Evolutionary conservation across 2,797 vertebrate species (phyloP), one percentile per base, ranked within the genome.

Genomic region (Sorex maritimensis): DNA sequence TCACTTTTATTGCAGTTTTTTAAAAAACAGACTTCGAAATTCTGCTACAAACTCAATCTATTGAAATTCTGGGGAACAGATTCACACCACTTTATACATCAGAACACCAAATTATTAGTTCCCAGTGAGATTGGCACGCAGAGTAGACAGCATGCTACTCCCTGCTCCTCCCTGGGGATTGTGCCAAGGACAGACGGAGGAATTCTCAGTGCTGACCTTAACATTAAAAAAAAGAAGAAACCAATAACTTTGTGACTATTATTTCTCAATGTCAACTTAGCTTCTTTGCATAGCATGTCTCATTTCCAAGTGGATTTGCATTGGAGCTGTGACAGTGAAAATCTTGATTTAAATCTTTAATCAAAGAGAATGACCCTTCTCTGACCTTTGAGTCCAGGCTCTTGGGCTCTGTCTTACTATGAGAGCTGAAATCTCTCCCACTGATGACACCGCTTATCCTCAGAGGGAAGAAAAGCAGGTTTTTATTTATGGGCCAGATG

Each of bases 401-500:
- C 44, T 75, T 65, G 30, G 61, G 12, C 44, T 92, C 30, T 15
- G 28, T 84, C 77, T 83, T 26, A 26, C 69, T 88, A 61, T 81
- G 23, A 34, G 41, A 19, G 81, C 19, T 55, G 17, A 67, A 44
- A 49, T 72, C 55, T 8, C 34, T 61, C 19, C 15, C 44, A 38
- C 8, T 41, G 28, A 87, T 1, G 5, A 77, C 44, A 75, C n/a
- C 55, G 9, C 65, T 92, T 80, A 82, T 81, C 63, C 88, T 91
- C 90, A 41, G 61, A 86, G 85, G 71, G 91, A 74, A 88, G 65
- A 72, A 92, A 94, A 90, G 55, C 5, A 7, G 28, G n/a, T 77
- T 93, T 94, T 94, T 65, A 67, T 79, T 82, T 38, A 24, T 58
- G 67, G 38, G 34, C 38, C 65, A 80, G 52, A 88, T 55, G n/a